A percentile compares a stretch with the other conserved stretches of the same genome.
Conservation (phyloP, 2,113 vertebrate species). For the Zosterops hypoxanthus region DNA sequence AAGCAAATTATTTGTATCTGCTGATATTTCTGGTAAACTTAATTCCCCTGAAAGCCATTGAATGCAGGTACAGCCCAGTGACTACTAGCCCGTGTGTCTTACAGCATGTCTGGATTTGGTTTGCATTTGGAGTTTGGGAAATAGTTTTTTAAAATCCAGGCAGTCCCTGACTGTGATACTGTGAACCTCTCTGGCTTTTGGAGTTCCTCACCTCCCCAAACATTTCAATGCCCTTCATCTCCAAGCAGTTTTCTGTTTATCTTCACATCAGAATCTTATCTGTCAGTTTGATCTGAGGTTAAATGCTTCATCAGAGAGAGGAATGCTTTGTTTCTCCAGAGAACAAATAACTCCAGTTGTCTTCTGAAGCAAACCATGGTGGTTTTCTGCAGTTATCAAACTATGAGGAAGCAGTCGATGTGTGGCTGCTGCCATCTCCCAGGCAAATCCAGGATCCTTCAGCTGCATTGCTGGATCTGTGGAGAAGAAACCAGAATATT, state of each 20-base stretch:
- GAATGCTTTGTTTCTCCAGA: constrained; percentile 30
- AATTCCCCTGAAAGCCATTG: neutral
- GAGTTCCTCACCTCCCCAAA: neutral
- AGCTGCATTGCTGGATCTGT: neutral
- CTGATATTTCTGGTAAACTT: neutral
- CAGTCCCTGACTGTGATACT: neutral
- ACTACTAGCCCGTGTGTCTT: neutral
- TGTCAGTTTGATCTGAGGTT: constrained; percentile 7
- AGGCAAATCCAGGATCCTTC: neutral
- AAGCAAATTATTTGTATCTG: neutral
- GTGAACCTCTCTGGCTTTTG: neutral
- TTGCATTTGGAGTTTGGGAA: neutral
- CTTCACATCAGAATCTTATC: neutral
- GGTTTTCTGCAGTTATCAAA: neutral
- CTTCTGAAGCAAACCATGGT: neutral
- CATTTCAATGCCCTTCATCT: neutral
- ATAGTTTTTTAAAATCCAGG: neutral
- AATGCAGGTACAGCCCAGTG: neutral
- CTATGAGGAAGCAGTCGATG: neutral
- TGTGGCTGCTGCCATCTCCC: neutral
- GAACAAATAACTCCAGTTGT: neutral
- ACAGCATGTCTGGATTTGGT: neutral
- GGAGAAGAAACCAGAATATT: neutral
- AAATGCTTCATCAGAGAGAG: neutral
- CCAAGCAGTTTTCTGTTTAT: neutral